Evolutionary conservation across 2,113 vertebrate genomes (phyloP).

Genomic region (Calidris pygmaea): DNA sequence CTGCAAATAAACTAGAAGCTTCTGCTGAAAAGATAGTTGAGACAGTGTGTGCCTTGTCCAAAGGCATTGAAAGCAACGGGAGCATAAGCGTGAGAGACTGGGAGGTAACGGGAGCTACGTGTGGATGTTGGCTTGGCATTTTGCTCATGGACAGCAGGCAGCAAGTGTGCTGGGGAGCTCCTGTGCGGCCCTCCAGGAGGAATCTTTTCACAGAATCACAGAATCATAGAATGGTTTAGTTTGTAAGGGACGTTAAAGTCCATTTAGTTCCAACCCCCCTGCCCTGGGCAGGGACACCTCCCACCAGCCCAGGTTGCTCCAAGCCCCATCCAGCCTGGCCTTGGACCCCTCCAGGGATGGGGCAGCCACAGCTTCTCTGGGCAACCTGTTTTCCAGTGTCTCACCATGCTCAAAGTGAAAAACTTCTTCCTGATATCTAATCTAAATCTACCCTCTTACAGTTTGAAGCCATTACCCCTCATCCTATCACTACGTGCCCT

Average conservation of each 20-base stretch:
- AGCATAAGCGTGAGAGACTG: background rate
- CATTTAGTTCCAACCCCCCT: background rate
- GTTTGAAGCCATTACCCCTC: background rate
- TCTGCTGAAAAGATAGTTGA: background rate
- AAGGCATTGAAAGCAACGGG: background rate
- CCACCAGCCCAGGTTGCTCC: background rate
- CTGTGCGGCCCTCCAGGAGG: background rate
- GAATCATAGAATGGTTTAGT: background rate
- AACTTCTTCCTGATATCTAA: background rate
- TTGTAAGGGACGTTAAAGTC: background rate
- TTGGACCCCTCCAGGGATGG: background rate
- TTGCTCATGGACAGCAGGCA: background rate
- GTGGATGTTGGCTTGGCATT: background rate
- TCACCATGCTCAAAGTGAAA: background rate
- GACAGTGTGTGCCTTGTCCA: background rate
- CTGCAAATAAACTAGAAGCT: background rate
- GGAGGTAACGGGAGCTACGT: fast-evolving
- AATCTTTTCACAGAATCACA: background rate
- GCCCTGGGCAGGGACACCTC: background rate
- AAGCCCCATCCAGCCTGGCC: background rate
- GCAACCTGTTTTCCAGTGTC: background rate
- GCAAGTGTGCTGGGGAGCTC: background rate
- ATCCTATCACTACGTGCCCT: background rate
- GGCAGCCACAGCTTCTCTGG: background rate
- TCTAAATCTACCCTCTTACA: background rate